A percentile compares a stretch with the other conserved stretches of the same genome.
These are phyloP conservation scores for Brachypodius melanocephalos DNA, from an alignment of 2,113 vertebrate genomes.

Conservation along the genomic window DNA sequence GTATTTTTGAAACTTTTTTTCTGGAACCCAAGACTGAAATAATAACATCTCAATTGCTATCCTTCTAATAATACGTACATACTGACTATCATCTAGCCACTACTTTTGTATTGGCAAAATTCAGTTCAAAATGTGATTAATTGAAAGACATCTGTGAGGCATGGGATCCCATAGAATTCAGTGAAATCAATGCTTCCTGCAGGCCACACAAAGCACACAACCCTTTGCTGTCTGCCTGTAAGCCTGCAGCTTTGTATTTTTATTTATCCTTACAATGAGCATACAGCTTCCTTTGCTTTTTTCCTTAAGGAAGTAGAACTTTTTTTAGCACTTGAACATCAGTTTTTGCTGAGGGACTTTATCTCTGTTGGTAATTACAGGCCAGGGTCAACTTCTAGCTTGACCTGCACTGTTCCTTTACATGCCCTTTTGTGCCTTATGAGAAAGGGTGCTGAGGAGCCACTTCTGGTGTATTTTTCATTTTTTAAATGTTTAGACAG, in stretches of 20 bases:
- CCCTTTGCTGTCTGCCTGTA: neutral
- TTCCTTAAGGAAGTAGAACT: neutral
- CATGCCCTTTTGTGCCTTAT: neutral
- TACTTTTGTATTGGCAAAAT: neutral
- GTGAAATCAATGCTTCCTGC: neutral
- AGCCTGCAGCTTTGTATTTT: neutral
- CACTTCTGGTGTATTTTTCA: neutral
- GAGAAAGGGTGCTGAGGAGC: neutral
- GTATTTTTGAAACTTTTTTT: neutral
- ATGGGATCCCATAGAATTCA: neutral
- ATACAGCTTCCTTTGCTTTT: neutral
- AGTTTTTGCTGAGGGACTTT: neutral
- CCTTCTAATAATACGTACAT: neutral
- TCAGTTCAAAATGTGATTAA: neutral
- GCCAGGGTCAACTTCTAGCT: neutral
- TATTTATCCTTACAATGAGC: neutral
- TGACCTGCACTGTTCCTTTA: neutral
- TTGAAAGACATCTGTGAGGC: neutral
- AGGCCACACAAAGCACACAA: neutral
- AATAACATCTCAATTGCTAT: neutral
- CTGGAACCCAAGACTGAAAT: neutral
- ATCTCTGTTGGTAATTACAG: neutral
- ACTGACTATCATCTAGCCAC: neutral
- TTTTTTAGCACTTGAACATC: neutral
- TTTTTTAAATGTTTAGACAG: neutral